Evolutionary conservation across 2,797 vertebrate genomes (phyloP).

Genomic region (Silurus aristotelis): DNA sequence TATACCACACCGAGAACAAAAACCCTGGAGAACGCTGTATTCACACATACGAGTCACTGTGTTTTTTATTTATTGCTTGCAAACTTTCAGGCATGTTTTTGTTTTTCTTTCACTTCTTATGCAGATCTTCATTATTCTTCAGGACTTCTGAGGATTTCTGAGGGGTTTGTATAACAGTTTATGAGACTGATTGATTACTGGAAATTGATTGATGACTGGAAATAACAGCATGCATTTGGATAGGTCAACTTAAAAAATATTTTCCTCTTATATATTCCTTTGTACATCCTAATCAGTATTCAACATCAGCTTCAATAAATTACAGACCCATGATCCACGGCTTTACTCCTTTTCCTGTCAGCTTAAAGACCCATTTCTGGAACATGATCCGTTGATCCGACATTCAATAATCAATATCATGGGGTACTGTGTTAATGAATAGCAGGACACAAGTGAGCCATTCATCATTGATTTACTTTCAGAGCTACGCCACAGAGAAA

Average conservation of each 20-base stretch:
- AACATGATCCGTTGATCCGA: background rate
- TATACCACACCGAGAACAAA: background rate
- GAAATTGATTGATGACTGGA: background rate
- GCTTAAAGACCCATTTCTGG: background rate
- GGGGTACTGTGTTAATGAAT: background rate
- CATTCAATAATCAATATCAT: conserved; percentile 13
- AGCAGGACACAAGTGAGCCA: background rate
- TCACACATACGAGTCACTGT: background rate
- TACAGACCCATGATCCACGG: background rate
- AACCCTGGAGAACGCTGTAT: background rate
- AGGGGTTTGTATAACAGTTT: no score
- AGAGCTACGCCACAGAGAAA: background rate
- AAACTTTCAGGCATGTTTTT: background rate
- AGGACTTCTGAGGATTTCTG: background rate
- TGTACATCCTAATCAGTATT: background rate
- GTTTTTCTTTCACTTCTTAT: background rate
- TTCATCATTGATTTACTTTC: conserved; percentile 16
- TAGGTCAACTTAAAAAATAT: no score
- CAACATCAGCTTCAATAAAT: background rate
- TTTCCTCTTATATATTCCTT: no score
- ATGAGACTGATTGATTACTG: no score
- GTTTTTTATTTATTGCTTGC: no score
- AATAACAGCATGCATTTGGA: background rate
- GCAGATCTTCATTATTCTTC: background rate
- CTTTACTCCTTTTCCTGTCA: background rate